Percentiles rank a stretch among this genome's conserved stretches.
phyloP scores from a whole-genome alignment of 2,113 vertebrate species.

The Junco hyemalis region DNA sequence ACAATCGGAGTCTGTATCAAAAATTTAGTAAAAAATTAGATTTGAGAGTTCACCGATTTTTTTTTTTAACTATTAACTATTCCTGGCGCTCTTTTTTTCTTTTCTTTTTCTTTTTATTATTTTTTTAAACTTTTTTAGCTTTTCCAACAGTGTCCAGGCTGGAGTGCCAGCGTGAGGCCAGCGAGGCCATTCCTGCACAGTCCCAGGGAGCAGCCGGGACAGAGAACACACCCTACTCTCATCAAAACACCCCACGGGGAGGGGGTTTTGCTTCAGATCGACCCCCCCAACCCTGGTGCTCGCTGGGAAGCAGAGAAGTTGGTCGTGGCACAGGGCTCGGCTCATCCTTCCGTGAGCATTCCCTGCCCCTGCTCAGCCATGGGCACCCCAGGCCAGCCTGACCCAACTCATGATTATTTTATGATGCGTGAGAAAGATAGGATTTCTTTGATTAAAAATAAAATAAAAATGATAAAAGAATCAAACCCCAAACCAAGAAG shows the following conservation, averaged over 20 bases:
- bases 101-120: not conserved
- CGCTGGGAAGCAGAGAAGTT: constrained; percentile 1
- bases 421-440: constrained; percentile 73
- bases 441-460: constrained; percentile 77
- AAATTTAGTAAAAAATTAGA: constrained; percentile 87
- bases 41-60: constrained; percentile 75
- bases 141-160: constrained; percentile 27
- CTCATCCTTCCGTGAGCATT: accelerated
- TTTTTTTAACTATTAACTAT: constrained; percentile 51
- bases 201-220: not conserved
- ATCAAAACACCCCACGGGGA: constrained; percentile 69
- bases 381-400: constrained; percentile 37
- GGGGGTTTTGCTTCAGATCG: constrained; percentile 24
- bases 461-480: not conserved
- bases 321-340: not conserved
- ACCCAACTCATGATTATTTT: constrained; percentile 55
- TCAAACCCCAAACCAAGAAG: not conserved
- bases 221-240: constrained; percentile 74
- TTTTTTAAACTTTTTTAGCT: not conserved
- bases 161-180: not conserved
- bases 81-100: constrained; percentile 35
- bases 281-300: not conserved
- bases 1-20: constrained; percentile 90
- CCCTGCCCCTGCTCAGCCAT: not conserved
- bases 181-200: constrained; percentile 31